These are phyloP conservation scores for Protobothrops mucrosquamatus DNA, from an alignment of 2,113 vertebrate genomes.

Conservation along the genomic window DNA sequence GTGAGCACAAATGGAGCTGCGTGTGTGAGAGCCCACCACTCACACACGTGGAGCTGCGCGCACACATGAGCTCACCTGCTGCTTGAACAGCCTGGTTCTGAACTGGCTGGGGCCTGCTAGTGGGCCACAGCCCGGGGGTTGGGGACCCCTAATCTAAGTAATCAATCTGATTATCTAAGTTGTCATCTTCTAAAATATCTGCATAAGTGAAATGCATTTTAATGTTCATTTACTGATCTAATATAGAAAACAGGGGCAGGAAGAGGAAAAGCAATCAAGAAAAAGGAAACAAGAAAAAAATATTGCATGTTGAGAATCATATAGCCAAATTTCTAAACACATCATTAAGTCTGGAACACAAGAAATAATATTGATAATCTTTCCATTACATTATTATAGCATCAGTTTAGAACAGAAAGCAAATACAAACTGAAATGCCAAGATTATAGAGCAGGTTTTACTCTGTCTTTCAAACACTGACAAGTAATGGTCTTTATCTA, in stretches of 20 bases:
- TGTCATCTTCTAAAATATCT: neutral
- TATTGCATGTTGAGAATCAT: neutral
- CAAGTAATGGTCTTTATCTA: neutral
- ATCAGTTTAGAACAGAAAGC: neutral
- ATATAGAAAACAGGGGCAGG: neutral
- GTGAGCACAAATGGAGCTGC: no score
- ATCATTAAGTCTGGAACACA: neutral
- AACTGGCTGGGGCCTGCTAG: no score
- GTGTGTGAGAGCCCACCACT: no score
- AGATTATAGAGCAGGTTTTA: neutral
- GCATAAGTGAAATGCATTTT: neutral
- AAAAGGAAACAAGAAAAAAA: neutral
- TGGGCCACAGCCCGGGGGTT: no score
- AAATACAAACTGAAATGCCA: neutral
- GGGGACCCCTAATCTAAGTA: no score
- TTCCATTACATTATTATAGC: neutral
- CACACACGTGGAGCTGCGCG: no score
- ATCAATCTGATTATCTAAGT: neutral
- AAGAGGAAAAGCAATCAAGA: neutral
- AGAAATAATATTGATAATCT: neutral
- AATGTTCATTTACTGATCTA: neutral
- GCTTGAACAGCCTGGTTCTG: no score
- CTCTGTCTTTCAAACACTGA: neutral
- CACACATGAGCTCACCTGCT: no score
- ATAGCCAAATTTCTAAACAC: neutral